These are phyloP conservation scores for Eulemur mongoz DNA, from an alignment of 2,797 vertebrate species.

Conservation along the genomic window DNA sequence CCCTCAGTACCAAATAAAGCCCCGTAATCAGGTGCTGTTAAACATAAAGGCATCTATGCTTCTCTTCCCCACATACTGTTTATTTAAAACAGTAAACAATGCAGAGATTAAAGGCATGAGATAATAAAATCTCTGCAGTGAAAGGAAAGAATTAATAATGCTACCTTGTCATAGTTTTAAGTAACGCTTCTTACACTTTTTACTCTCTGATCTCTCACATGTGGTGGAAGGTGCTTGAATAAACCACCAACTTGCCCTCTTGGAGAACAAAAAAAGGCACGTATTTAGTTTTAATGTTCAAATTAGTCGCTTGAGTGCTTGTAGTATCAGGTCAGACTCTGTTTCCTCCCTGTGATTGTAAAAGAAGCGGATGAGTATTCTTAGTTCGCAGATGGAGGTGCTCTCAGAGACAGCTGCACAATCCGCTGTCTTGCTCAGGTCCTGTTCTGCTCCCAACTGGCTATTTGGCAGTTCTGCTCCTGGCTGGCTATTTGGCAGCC, in stretches of 20 bases:
- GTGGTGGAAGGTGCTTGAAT: background rate
- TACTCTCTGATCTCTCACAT: background rate
- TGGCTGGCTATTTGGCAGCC: background rate
- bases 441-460: background rate
- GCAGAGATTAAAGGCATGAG: background rate
- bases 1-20: background rate
- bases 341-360: background rate
- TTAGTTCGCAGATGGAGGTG: background rate
- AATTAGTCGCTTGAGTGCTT: background rate
- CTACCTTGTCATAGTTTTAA: background rate
- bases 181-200: background rate
- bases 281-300: background rate
- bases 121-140: background rate
- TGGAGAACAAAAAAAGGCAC: background rate
- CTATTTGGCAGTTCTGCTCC: background rate
- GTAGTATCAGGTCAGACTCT: background rate
- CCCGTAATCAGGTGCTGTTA: background rate
- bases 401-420: background rate
- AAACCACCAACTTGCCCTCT: background rate
- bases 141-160: background rate
- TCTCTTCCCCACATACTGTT: background rate
- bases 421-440: no score
- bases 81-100: conserved; percentile 28
- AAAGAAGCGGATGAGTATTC: background rate
- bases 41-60: background rate